These are phyloP conservation scores for Watsonalla binaria DNA, from an alignment of 2,888 invertebrate genomes.

Conservation along the genomic window DNA sequence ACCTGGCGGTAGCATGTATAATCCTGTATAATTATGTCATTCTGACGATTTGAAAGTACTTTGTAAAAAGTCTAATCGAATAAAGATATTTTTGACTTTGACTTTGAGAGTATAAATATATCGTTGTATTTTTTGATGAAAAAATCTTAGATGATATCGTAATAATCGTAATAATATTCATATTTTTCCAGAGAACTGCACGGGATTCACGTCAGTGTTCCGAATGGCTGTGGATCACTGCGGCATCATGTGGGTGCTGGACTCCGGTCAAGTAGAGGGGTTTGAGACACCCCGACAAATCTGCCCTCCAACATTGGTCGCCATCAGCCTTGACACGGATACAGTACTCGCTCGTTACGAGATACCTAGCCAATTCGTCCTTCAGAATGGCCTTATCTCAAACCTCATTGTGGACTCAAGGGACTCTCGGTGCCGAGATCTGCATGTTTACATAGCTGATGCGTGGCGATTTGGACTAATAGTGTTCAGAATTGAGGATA, in stretches of 20 bases:
- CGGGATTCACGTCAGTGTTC: slow-evolving; percentile 86
- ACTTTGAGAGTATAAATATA: no score
- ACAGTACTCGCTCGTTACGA: slow-evolving; percentile 80
- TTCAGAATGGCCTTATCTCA: slow-evolving; percentile 83
- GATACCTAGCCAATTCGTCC: slow-evolving; percentile 82
- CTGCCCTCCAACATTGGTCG: slow-evolving; percentile 85
- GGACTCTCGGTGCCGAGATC: slow-evolving; percentile 79
- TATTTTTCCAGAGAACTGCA: slow-evolving; percentile 59
- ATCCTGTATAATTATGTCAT: no score
- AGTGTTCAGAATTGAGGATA: slow-evolving; percentile 79
- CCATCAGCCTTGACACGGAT: slow-evolving; percentile 85
- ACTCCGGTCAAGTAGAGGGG: slow-evolving; percentile 87
- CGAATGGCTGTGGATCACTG: slow-evolving; percentile 88
- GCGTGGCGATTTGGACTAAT: slow-evolving; percentile 82
- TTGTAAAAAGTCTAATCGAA: no score
- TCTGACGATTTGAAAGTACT: no score
- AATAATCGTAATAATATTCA: neutral
- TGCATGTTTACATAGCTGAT: slow-evolving; percentile 84
- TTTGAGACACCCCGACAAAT: slow-evolving; percentile 81
- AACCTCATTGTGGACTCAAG: slow-evolving; percentile 83
- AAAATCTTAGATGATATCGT: no score
- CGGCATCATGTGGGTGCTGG: slow-evolving; percentile 87
- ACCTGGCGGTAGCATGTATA: no score
- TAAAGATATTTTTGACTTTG: no score
- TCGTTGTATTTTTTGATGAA: no score